Evolutionary conservation across 1,140 invertebrate species (phyloP).

Genomic region (Pteromalus puparum): DNA sequence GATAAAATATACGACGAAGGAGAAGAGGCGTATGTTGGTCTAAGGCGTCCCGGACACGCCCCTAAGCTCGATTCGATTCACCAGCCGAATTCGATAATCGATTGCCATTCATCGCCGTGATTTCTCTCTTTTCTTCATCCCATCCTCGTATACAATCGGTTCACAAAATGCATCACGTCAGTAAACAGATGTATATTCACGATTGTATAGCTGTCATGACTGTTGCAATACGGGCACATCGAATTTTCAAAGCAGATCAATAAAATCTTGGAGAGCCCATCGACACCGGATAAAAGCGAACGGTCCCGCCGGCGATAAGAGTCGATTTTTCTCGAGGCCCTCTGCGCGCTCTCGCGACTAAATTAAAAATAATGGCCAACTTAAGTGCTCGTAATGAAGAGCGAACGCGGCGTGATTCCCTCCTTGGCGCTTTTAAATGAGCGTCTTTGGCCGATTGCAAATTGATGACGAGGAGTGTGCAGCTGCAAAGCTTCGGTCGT

Average conservation of each 20-base stretch:
- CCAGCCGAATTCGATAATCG: no score
- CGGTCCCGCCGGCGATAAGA: not conserved
- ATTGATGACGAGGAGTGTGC: not conserved
- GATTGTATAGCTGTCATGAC: no score
- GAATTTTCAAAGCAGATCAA: not conserved
- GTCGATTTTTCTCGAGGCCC: slow-evolving; percentile 21
- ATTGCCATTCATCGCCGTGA: no score
- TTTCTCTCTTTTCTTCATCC: no score
- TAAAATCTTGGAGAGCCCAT: no score
- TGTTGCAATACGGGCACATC: no score
- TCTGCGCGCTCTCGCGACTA: not conserved
- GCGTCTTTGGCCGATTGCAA: not conserved
- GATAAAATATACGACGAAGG: not conserved
- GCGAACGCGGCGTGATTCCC: not conserved
- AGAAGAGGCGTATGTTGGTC: not conserved
- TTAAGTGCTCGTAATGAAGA: slow-evolving; percentile 25
- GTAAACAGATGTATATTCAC: no score
- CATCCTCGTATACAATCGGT: not conserved
- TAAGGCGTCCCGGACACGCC: slow-evolving; percentile 5
- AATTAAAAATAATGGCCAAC: slow-evolving; percentile 37
- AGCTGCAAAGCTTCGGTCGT: not conserved
- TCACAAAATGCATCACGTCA: no score
- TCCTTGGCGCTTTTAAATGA: not conserved
- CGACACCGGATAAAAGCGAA: slow-evolving; percentile 15
- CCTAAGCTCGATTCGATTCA: slow-evolving; percentile 23